These are phyloP conservation scores for Nothoprocta perdicaria DNA, from an alignment of 2,113 vertebrate genomes.

Conservation along the genomic window DNA sequence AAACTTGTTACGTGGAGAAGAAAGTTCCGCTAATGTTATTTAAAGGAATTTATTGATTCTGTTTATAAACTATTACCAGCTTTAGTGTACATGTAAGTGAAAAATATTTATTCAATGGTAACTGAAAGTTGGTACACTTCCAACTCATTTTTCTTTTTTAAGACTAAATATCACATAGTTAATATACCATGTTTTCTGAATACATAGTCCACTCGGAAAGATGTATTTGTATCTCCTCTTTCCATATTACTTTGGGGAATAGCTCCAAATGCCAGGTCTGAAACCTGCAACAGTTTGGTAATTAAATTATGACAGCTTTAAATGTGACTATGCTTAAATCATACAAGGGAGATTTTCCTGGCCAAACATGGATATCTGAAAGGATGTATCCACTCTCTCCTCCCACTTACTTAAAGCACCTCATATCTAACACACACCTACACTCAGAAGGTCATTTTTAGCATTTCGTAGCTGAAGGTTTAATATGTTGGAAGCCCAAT, in stretches of 20 bases:
- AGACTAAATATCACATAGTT: neutral
- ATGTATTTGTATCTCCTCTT: neutral
- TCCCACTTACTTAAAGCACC: neutral
- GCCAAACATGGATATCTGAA: neutral
- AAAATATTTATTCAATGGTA: neutral
- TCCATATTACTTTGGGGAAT: neutral
- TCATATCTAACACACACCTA: neutral
- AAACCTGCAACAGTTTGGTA: neutral
- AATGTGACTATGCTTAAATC: neutral
- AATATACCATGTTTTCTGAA: neutral
- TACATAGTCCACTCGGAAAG: neutral
- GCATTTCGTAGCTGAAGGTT: neutral
- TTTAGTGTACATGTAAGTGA: neutral
- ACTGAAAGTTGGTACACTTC: neutral
- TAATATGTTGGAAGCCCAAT: neutral
- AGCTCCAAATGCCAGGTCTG: neutral
- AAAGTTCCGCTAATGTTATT: neutral
- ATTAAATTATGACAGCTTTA: neutral
- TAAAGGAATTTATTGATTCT: neutral
- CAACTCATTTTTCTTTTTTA: neutral
- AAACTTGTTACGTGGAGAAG: neutral
- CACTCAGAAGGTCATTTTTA: neutral
- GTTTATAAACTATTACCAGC: neutral
- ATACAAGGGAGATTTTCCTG: neutral
- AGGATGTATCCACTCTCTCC: neutral